Conservation (phyloP, 2,888 invertebrate genomes). For the Carterocephalus palaemon region DNA sequence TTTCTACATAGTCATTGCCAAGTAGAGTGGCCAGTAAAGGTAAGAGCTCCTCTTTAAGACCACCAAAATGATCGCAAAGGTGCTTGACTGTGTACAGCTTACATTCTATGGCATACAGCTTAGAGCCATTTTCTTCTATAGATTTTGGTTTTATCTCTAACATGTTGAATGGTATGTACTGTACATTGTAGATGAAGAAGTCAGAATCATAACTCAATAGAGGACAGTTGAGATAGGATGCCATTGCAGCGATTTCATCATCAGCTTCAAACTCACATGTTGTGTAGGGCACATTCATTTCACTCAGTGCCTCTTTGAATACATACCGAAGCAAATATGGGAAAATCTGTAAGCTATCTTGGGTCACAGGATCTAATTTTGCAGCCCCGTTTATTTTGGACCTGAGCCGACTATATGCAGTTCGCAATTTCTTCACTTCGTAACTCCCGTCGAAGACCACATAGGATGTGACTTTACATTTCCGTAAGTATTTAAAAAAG, state of each 20-base stretch:
- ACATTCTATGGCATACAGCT: constrained; percentile 78
- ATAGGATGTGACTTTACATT: constrained; percentile 84
- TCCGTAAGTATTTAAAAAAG: constrained; percentile 84
- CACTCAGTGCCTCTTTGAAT: constrained; percentile 83
- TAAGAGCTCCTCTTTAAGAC: constrained; percentile 82
- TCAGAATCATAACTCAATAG: constrained; percentile 96
- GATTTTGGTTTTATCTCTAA: constrained; percentile 73
- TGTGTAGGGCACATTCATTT: constrained; percentile 82
- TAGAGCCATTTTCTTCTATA: constrained; percentile 44
- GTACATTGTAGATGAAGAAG: constrained; percentile 92
- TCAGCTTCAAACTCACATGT: constrained; percentile 94
- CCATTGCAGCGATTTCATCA: constrained; percentile 89
- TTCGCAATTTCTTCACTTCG: constrained; percentile 84
- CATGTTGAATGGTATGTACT: constrained; percentile 88
- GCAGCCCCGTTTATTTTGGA: constrained; percentile 80
- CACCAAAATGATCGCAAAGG: constrained; percentile 82
- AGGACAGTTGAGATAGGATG: constrained; percentile 88
- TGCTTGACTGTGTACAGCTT: constrained; percentile 85
- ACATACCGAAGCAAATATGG: constrained; percentile 87
- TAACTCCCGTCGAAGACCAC: constrained; percentile 90
- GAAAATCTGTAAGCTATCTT: constrained; percentile 80
- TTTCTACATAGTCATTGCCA: constrained; percentile 93
- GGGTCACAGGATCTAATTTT: constrained; percentile 75
- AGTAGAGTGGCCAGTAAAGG: constrained; percentile 90
- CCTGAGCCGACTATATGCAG: constrained; percentile 78